Conservation (phyloP, 2,888 invertebrate species). For the Lottia gigantea region DNA sequence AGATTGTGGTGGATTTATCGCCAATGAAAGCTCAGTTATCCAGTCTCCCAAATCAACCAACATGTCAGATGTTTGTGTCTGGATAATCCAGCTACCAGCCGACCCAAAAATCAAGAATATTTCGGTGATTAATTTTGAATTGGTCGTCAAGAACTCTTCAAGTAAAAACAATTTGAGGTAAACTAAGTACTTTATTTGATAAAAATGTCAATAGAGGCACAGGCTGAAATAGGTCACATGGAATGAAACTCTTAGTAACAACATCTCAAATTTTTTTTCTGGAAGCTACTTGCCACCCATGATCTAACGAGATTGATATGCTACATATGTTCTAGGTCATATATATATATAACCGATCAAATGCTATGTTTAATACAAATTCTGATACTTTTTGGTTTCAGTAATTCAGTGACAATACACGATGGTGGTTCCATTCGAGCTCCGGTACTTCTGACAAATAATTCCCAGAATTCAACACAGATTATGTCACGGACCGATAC, state of each 20-base stretch:
- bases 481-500: conserved; percentile 30
- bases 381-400: not conserved
- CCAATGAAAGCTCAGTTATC: conserved; percentile 17
- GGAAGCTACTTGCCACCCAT: no score
- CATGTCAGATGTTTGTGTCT: conserved; percentile 40
- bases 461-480: conserved; percentile 14
- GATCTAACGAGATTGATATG: no score
- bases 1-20: conserved; percentile 45
- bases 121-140: conserved; percentile 30
- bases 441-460: conserved; percentile 18
- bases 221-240: no score
- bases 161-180: conserved; percentile 10
- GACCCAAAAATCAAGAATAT: conserved; percentile 21
- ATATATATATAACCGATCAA: no score
- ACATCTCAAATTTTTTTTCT: no score
- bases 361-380: no score
- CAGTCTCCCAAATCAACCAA: conserved; percentile 25
- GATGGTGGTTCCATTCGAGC: conserved; percentile 36
- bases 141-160: conserved; percentile 22
- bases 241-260: no score
- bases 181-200: not conserved
- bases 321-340: no score
- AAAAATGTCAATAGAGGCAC: no score
- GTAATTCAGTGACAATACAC: not conserved
- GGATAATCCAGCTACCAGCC: conserved; percentile 40